phyloP scores from a whole-genome alignment of 23 tunicate genomes.

The Styela clava region DNA sequence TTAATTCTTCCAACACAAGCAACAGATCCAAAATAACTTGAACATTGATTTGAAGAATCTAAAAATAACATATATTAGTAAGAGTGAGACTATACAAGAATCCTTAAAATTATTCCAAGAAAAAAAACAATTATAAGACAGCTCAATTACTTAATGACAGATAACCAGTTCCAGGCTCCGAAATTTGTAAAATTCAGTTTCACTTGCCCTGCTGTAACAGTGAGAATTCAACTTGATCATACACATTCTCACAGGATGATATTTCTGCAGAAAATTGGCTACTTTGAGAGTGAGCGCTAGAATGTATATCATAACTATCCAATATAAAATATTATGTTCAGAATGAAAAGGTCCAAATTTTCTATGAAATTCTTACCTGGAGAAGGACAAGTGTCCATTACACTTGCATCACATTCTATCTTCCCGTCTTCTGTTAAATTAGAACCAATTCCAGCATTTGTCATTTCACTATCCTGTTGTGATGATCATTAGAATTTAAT shows the following conservation, averaged over 20 bases:
- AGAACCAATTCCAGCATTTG: constrained; percentile 88
- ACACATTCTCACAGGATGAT: too few relatives aligned
- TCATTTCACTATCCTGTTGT: constrained; percentile 68
- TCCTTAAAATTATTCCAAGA: neutral
- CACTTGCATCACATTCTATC: constrained; percentile 90
- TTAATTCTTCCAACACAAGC: constrained; percentile 63
- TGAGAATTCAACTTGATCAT: too few relatives aligned
- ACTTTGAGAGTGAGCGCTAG: too few relatives aligned
- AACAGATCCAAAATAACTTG: constrained; percentile 71
- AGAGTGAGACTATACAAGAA: neutral
- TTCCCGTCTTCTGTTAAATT: constrained; percentile 73
- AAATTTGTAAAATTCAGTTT: too few relatives aligned
- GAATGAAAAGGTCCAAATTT: too few relatives aligned
- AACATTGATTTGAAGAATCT: constrained; percentile 19
- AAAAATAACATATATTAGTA: too few relatives aligned
- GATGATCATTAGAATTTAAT: too few relatives aligned
- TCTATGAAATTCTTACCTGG: too few relatives aligned
- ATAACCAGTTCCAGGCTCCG: neutral
- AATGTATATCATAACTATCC: too few relatives aligned
- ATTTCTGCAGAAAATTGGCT: too few relatives aligned
- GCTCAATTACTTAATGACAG: neutral
- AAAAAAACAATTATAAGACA: neutral
- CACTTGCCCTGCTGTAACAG: too few relatives aligned
- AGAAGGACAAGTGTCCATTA: constrained; percentile 69
- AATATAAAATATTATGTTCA: too few relatives aligned